Conservation (phyloP, 2,797 vertebrate species). For the Cheirogaleus major region DNA sequence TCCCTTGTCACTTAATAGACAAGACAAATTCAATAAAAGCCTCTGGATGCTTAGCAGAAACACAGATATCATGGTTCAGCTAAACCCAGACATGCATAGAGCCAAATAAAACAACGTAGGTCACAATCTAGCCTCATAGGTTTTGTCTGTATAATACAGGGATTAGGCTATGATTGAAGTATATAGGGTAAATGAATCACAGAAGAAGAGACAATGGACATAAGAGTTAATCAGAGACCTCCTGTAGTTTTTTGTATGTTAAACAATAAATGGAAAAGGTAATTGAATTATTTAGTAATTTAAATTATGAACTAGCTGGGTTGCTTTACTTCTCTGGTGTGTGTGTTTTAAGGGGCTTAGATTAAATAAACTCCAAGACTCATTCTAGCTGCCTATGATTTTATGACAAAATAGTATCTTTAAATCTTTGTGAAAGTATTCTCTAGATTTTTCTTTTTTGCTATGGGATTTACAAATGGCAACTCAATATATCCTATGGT, state of each 20-base stretch:
- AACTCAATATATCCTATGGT: not conserved
- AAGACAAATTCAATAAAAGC: constrained; percentile 17
- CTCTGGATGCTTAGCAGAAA: not conserved
- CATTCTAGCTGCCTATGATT: not conserved
- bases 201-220: not conserved
- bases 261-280: not conserved
- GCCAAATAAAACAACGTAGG: not conserved
- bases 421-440: not conserved
- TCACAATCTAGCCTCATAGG: not conserved
- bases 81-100: not conserved
- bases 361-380: not conserved
- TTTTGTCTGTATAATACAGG: not conserved
- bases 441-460: not conserved
- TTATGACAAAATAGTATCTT: not conserved
- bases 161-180: not conserved
- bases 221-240: not conserved
- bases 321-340: not conserved
- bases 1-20: constrained; percentile 46
- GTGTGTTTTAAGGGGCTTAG: not conserved
- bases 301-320: constrained; percentile 14
- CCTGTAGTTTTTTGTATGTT: not conserved
- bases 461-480: not conserved
- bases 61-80: not conserved
- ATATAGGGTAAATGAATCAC: not conserved
- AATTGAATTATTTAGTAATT: not conserved